These are phyloP conservation scores for Rhopalosiphum maidis DNA, from an alignment of 1,140 invertebrate species.

Conservation along the genomic window DNA sequence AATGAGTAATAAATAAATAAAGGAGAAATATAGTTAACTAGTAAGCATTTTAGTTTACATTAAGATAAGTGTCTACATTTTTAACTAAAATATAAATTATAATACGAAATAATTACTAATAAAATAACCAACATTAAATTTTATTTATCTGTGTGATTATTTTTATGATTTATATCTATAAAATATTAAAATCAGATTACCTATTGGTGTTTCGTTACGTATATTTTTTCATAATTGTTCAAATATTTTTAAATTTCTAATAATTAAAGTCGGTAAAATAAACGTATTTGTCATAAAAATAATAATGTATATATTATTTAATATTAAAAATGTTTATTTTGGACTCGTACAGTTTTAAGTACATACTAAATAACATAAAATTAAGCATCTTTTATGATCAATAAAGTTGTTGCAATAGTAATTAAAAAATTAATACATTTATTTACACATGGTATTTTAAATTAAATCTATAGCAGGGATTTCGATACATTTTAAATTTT, in stretches of 20 bases:
- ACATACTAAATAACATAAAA: not conserved
- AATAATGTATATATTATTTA: not conserved
- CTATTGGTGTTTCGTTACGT: not conserved
- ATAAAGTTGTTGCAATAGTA: not conserved
- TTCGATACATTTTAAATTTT: not conserved
- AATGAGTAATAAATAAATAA: not conserved
- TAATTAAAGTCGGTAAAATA: not conserved
- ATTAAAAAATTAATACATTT: not conserved
- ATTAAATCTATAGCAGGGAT: not conserved
- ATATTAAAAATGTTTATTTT: not conserved
- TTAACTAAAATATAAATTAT: not conserved
- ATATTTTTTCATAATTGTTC: not conserved
- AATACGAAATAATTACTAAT: not conserved
- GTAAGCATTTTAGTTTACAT: not conserved
- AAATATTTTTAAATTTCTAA: not conserved
- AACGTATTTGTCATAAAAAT: not conserved
- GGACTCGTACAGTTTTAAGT: not conserved
- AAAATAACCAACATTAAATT: not conserved
- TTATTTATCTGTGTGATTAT: not conserved
- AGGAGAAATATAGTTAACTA: not conserved
- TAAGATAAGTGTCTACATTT: not conserved
- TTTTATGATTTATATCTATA: not conserved
- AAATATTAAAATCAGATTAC: not conserved
- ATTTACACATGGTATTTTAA: not conserved
- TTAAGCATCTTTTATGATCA: not conserved